phyloP scores from a whole-genome alignment of 2,113 vertebrate genomes.

The Ardeotis arabs region DNA sequence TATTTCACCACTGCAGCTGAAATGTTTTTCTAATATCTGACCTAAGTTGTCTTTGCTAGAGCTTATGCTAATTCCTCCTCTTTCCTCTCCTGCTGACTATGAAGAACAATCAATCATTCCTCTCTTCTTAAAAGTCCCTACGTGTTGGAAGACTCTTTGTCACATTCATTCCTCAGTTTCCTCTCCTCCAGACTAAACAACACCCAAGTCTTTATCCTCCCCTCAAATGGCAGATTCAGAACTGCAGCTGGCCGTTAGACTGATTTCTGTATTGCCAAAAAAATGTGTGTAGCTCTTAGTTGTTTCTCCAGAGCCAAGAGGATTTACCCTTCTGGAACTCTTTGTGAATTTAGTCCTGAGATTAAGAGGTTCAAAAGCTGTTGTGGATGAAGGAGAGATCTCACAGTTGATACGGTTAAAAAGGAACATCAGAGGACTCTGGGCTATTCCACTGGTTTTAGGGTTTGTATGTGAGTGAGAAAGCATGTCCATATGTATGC shows the following conservation, averaged over 20 bases:
- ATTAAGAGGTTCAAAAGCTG: neutral
- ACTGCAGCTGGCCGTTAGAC: neutral
- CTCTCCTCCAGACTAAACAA: constrained; percentile 61
- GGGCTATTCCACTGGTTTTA: neutral
- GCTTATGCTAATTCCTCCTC: constrained; percentile 10
- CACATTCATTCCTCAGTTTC: constrained; percentile 44
- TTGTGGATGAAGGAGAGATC: neutral
- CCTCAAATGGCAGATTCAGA: neutral
- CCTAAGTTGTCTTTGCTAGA: constrained; percentile 33
- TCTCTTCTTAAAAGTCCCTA: constrained; percentile 13
- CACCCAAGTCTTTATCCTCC: neutral
- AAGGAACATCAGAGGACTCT: neutral
- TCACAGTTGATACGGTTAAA: neutral
- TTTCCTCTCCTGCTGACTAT: neutral
- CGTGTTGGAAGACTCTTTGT: constrained; percentile 1
- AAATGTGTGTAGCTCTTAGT: neutral
- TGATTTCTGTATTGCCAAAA: neutral
- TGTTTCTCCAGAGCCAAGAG: neutral
- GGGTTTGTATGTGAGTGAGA: neutral
- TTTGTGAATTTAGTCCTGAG: neutral
- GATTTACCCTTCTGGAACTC: neutral
- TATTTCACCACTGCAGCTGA: neutral
- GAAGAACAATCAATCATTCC: constrained; percentile 19
- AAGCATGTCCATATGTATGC: neutral
- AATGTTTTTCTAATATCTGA: constrained; percentile 50